A percentile compares a stretch with the other conserved stretches of the same genome.
These are phyloP conservation scores for Drymodes brunneopygia DNA, from an alignment of 2,113 vertebrate species.

Conservation along the genomic window DNA sequence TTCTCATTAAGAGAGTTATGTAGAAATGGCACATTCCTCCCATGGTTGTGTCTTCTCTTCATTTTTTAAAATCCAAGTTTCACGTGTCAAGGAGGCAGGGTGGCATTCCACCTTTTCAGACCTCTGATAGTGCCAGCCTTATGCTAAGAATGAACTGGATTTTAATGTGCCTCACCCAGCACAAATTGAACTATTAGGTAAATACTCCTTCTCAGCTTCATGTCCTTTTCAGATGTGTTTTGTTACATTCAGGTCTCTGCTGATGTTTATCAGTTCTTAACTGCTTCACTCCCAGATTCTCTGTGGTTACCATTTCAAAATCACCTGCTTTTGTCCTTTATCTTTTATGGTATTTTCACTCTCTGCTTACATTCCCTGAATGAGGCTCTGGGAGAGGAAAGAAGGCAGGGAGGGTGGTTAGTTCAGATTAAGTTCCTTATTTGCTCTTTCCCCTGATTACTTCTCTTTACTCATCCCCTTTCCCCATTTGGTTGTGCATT, in stretches of 20 bases:
- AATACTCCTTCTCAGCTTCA: neutral
- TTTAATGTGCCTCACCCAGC: neutral
- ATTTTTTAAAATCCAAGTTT: neutral
- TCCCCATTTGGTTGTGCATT: neutral
- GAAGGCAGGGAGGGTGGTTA: neutral
- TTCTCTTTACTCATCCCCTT: neutral
- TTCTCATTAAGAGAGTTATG: neutral
- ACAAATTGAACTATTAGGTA: neutral
- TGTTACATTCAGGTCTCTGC: neutral
- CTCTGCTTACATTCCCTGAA: neutral
- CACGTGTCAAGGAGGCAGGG: neutral
- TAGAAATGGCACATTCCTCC: neutral
- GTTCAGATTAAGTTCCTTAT: neutral
- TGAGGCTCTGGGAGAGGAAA: neutral
- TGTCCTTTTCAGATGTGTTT: neutral
- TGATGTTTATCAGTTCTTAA: neutral
- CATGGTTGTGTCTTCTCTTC: neutral
- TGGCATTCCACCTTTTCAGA: neutral
- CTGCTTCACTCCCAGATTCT: neutral
- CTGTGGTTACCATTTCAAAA: neutral
- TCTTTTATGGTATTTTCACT: neutral
- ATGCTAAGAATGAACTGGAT: neutral
- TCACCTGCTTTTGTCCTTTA: neutral
- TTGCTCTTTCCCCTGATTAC: neutral
- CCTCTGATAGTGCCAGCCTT: neutral